Evolutionary conservation across 2,888 invertebrate species (phyloP).

Genomic region (Prenolepis imparis): DNA sequence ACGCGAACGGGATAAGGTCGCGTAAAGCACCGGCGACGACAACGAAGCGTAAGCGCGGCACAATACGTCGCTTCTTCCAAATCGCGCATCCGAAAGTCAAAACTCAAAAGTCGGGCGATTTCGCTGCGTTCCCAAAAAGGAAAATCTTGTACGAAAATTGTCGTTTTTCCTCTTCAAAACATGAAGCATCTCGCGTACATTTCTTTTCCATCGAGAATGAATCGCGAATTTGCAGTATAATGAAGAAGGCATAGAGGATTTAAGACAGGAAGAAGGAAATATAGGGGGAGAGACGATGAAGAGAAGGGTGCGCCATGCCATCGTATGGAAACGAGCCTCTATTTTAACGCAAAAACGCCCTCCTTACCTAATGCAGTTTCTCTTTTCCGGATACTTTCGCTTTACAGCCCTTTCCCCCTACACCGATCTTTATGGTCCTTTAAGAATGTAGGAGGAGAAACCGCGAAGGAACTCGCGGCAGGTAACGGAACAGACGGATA

Average conservation of each 20-base stretch:
- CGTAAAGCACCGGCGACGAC: conserved; percentile 20
- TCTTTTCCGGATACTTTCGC: conserved; percentile 63
- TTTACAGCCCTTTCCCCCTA: conserved; percentile 53
- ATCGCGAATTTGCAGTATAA: conserved; percentile 72
- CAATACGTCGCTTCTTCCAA: conserved; percentile 40
- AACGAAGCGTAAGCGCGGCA: conserved; percentile 31
- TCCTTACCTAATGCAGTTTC: conserved; percentile 70
- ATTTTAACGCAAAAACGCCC: conserved; percentile 66
- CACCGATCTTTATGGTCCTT: conserved; percentile 20
- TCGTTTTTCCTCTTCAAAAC: background rate
- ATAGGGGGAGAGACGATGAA: background rate
- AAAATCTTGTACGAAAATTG: conserved; percentile 61
- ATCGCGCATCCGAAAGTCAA: conserved; percentile 40
- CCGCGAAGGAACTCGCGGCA: conserved; percentile 7
- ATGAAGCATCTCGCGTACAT: conserved; percentile 9
- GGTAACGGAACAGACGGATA: conserved; percentile 42
- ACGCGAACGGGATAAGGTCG: conserved; percentile 44
- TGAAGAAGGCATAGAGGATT: conserved; percentile 51
- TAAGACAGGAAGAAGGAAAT: conserved; percentile 1
- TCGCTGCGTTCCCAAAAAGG: conserved; percentile 32
- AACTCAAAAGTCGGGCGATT: conserved; percentile 44
- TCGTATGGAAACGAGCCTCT: conserved; percentile 69
- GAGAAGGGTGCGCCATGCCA: conserved; percentile 48
- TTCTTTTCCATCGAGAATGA: conserved; percentile 35
- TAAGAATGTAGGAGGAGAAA: conserved; percentile 26